A percentile compares a stretch with the other conserved stretches of the same genome.
Evolutionary conservation across 2,888 invertebrate genomes (phyloP).

Genomic region (Sarcophaga caerulescens): DNA sequence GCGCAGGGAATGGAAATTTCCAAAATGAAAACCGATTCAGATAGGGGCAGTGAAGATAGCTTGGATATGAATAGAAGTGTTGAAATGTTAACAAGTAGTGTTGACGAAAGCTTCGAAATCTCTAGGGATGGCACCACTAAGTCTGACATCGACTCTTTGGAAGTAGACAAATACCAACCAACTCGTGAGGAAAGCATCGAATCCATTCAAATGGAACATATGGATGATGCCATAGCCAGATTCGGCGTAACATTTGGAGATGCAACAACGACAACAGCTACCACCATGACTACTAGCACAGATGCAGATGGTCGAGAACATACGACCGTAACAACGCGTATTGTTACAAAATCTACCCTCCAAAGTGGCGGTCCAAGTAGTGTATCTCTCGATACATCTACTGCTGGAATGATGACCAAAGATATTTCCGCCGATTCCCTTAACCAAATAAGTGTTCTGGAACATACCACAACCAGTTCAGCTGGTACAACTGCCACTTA

Average conservation of each 20-base stretch:
- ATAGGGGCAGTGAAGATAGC: slow-evolving; percentile 86
- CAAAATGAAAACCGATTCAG: slow-evolving; percentile 79
- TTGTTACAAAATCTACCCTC: slow-evolving; percentile 74
- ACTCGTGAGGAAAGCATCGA: slow-evolving; percentile 79
- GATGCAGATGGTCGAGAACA: slow-evolving; percentile 77
- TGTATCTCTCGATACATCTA: slow-evolving; percentile 66
- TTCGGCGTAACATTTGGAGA: slow-evolving; percentile 73
- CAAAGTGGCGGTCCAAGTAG: slow-evolving; percentile 67
- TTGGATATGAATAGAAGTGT: slow-evolving; percentile 84
- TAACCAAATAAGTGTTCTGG: slow-evolving; percentile 83
- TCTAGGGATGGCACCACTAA: slow-evolving; percentile 80
- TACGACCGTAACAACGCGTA: slow-evolving; percentile 71
- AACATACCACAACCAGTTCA: slow-evolving; percentile 86
- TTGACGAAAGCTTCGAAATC: slow-evolving; percentile 82
- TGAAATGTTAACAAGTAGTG: slow-evolving; percentile 84
- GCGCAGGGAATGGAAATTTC: slow-evolving; percentile 84
- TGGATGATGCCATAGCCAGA: slow-evolving; percentile 73
- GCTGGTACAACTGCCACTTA: slow-evolving; percentile 92
- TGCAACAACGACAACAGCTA: slow-evolving; percentile 75
- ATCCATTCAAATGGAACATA: slow-evolving; percentile 78
- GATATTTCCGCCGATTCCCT: slow-evolving; percentile 80
- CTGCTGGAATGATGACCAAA: slow-evolving; percentile 75
- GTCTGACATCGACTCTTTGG: slow-evolving; percentile 80
- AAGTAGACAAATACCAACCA: slow-evolving; percentile 76
- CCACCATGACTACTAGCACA: slow-evolving; percentile 77